Conservation (phyloP, 2,113 vertebrate genomes). For the Pipa parva region DNA sequence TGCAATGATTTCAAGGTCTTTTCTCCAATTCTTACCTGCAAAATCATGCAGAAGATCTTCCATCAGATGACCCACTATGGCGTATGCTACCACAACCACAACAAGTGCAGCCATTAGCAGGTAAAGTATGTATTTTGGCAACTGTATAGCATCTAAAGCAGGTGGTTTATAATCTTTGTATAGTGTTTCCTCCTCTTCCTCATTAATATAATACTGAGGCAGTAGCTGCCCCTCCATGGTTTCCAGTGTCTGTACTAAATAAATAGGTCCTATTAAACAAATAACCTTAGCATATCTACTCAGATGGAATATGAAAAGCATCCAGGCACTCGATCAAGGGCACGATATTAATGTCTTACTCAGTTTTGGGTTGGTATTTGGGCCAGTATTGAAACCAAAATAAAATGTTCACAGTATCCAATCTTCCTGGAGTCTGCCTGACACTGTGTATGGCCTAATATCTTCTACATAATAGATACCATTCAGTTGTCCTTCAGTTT, state of each 20-base stretch:
- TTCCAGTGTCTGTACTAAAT: neutral
- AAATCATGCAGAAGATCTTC: conserved; percentile 84
- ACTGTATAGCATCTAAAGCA: conserved; percentile 69
- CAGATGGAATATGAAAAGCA: neutral
- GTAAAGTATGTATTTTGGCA: conserved; percentile 76
- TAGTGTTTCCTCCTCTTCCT: conserved; percentile 51
- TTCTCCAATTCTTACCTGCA: conserved; percentile 64
- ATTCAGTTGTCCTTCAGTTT: neutral
- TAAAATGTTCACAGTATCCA: neutral
- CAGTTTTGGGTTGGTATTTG: neutral
- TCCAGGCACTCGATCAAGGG: too few relatives aligned
- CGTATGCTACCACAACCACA: conserved; percentile 75
- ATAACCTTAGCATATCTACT: neutral
- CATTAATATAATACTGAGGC: conserved; percentile 50
- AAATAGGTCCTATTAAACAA: neutral
- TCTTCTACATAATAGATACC: neutral
- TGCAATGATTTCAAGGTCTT: neutral
- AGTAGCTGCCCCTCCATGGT: conserved; percentile 42
- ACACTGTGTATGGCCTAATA: neutral
- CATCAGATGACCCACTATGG: conserved; percentile 89
- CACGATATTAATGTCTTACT: neutral
- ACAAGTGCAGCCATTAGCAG: conserved; percentile 71
- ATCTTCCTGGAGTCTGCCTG: neutral
- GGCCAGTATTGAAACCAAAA: too few relatives aligned
- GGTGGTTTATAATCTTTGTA: conserved; percentile 78